These are phyloP conservation scores for Drosophila yooni DNA, from an alignment of 2,888 invertebrate species.

Conservation along the genomic window DNA sequence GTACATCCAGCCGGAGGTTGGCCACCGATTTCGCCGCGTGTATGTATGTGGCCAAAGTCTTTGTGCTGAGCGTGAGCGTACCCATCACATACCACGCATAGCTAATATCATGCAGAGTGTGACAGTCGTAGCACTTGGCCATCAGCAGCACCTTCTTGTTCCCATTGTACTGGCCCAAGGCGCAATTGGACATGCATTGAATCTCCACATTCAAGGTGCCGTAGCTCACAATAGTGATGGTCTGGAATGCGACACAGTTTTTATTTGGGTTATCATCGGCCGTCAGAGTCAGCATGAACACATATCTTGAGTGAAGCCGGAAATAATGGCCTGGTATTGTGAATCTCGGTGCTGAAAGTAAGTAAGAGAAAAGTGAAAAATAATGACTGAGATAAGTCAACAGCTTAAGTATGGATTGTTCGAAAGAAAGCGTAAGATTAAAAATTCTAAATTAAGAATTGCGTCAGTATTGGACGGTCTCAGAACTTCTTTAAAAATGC, in stretches of 20 bases:
- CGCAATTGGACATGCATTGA: slow-evolving; percentile 43
- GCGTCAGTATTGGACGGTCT: too few relatives aligned
- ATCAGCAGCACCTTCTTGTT: slow-evolving; percentile 21
- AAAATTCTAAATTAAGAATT: background rate
- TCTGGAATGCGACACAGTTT: slow-evolving; percentile 8
- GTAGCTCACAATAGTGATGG: slow-evolving; percentile 10
- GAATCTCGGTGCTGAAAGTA: slow-evolving; percentile 23
- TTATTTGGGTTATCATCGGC: slow-evolving; percentile 42
- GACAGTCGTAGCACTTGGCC: slow-evolving; percentile 44
- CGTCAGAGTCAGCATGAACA: slow-evolving; percentile 32
- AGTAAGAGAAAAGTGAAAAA: background rate
- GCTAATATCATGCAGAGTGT: fast-evolving
- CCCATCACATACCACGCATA: slow-evolving; percentile 47
- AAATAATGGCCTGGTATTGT: slow-evolving; percentile 9
- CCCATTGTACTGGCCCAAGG: slow-evolving; percentile 14
- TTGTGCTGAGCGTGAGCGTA: background rate
- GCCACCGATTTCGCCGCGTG: background rate
- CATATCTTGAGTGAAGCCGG: slow-evolving; percentile 11
- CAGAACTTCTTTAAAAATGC: too few relatives aligned
- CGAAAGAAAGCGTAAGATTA: too few relatives aligned
- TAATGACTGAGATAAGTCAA: background rate
- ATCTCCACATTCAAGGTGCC: slow-evolving; percentile 34
- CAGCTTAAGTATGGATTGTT: background rate
- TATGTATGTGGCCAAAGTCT: slow-evolving; percentile 13
- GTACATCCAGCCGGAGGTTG: slow-evolving; percentile 1